phyloP scores from a whole-genome alignment of 2,113 vertebrate genomes.

The Coptodon bakossiorum region DNA sequence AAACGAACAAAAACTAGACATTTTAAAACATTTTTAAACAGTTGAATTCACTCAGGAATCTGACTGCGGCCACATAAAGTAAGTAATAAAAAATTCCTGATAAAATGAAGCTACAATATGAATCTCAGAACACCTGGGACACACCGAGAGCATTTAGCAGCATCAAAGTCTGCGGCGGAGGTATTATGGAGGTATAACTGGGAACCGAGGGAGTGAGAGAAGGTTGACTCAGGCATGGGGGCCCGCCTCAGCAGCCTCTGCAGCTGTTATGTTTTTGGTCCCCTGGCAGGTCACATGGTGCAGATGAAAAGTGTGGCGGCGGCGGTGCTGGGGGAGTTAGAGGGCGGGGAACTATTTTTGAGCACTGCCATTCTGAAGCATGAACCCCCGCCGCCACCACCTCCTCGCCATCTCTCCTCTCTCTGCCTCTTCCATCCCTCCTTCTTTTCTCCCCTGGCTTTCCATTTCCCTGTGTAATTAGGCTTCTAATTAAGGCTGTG shows the following conservation, averaged over 20 bases:
- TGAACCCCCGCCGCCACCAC: background rate
- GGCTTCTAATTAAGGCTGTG: slow-evolving; percentile 60
- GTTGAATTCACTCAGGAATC: background rate
- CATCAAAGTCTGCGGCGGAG: background rate
- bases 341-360: slow-evolving; percentile 38
- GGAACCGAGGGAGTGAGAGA: background rate
- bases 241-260: background rate
- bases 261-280: slow-evolving; percentile 19
- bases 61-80: background rate
- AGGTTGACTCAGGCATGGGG: background rate
- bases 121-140: background rate
- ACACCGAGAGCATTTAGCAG: background rate
- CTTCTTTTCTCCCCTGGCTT: slow-evolving; percentile 38
- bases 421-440: slow-evolving; percentile 7
- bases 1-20: background rate
- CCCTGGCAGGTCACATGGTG: slow-evolving; percentile 16
- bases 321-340: background rate
- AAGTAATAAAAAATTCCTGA: background rate
- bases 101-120: background rate
- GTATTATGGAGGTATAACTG: background rate
- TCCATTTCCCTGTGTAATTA: slow-evolving; percentile 62
- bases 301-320: background rate
- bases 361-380: slow-evolving; percentile 25
- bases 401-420: background rate
- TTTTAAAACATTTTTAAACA: background rate